phyloP scores from a whole-genome alignment of 2,888 invertebrate genomes.

The Dasypolia templi region DNA sequence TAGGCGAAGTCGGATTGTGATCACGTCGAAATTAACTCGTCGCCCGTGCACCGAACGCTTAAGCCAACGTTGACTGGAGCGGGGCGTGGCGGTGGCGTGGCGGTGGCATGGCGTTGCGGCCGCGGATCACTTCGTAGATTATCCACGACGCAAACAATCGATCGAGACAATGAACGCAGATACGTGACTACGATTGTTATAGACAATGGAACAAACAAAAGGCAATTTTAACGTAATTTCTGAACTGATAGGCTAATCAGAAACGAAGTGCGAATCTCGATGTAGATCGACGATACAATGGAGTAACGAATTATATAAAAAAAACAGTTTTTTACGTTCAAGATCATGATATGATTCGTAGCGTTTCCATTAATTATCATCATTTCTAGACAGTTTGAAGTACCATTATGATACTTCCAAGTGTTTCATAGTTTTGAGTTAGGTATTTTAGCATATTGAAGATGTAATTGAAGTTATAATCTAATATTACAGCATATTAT shows the following conservation, averaged over 20 bases:
- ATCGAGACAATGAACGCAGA: conserved; percentile 66
- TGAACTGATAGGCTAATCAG: conserved; percentile 52
- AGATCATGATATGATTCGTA: not conserved
- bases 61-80: conserved; percentile 48
- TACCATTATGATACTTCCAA: not conserved
- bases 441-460: conserved; percentile 10
- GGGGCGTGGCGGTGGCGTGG: not conserved
- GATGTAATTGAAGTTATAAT: conserved; percentile 46
- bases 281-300: conserved; percentile 42
- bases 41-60: conserved; percentile 72
- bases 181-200: conserved; percentile 54
- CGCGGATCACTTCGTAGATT: conserved; percentile 35
- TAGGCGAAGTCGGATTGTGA: conserved; percentile 70
- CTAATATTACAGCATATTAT: conserved; percentile 41
- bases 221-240: conserved; percentile 64
- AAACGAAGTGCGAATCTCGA: conserved; percentile 52
- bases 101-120: conserved; percentile 5
- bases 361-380: not conserved
- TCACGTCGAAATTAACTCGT: conserved; percentile 83
- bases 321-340: not conserved
- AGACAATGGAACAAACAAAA: conserved; percentile 66
- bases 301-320: conserved; percentile 1
- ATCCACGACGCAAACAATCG: conserved; percentile 51
- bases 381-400: conserved; percentile 9
- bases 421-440: conserved; percentile 10